Base-by-base conservation (phyloP, 2,797 vertebrate species). In the Pampus argenteus region DNA sequence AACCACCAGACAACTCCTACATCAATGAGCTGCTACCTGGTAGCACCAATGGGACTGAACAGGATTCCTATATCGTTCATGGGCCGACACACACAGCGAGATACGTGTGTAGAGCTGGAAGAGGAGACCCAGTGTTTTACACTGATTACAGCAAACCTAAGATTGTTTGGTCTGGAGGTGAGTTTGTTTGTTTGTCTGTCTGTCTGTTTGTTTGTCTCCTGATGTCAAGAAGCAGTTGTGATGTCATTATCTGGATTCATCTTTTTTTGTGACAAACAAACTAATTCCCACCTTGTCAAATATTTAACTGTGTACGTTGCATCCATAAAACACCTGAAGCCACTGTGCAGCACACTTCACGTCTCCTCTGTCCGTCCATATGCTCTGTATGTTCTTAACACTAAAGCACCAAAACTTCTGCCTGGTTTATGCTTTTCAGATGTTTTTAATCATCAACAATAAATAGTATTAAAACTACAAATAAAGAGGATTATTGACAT, bases 51-150 rank as follows among this genome's bases (percentile, higher is more conserved):
- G 68, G 74, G 42, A 74, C 81, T 54, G 71, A 60, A 61, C 47
- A 73, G 31, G 6, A 45, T 52, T 47, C n/a, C 57, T 68, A 64
- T 66, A 71, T 62, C 28, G 26, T 87, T 15, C 20, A 50, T 51
- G 79, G 64, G 31, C 58, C 52, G 15, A 77, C 49, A 17, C 50
- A 69, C 56, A 85, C 85, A 52, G 71, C 72, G 70, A 61, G 76
- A 67, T 89, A 82, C 64, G 6, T 14, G 38, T 91, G 90, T 61
- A 73, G 50, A 65, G 86, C 81, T 8, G 73, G 64, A 61, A 85
- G 86, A 88, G 82, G 84, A 83, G 31, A 78, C 2, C 73, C 76
- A 10, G 62, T 57, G 15, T 44, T 14, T 51, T 29, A 74, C 61
- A 72, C 73, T 26, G 0, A 8, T 0, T 14, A 64, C 26, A 89